These are phyloP conservation scores for Drosophila nebulosa DNA, from an alignment of 1,140 invertebrate species.

Conservation along the genomic window DNA sequence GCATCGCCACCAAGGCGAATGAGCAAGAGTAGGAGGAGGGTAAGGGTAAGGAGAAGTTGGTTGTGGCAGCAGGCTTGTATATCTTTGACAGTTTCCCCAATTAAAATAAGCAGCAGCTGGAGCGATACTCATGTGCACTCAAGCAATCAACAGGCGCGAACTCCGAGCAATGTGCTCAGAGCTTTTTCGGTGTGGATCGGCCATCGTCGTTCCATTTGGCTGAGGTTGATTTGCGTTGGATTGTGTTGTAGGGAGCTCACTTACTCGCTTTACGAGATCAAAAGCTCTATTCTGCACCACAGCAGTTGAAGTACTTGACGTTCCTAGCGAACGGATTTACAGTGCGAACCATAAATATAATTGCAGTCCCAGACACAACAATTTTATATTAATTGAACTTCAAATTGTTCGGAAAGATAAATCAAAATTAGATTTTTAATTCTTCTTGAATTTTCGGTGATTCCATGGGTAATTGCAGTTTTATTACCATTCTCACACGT, in stretches of 20 bases:
- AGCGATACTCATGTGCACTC: conserved; percentile 64
- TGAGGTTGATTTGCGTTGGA: conserved; percentile 1
- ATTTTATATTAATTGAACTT: too few relatives aligned
- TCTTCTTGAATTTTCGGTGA: too few relatives aligned
- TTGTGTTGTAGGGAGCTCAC: conserved; percentile 27
- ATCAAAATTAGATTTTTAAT: too few relatives aligned
- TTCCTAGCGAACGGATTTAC: conserved; percentile 20
- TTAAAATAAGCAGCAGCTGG: conserved; percentile 49
- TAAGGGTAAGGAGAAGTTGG: background rate
- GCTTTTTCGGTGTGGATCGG: background rate
- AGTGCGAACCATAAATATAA: conserved; percentile 1
- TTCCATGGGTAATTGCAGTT: too few relatives aligned
- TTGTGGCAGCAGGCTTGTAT: conserved; percentile 55
- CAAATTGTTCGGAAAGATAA: too few relatives aligned
- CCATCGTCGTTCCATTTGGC: background rate
- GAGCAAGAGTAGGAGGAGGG: background rate
- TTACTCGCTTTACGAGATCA: conserved; percentile 5
- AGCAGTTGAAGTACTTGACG: conserved; percentile 59
- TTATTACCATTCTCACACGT: too few relatives aligned
- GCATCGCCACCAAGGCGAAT: conserved; percentile 13
- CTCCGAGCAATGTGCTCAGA: conserved; percentile 10
- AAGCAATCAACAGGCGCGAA: conserved; percentile 70
- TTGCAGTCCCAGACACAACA: background rate
- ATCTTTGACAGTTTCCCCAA: conserved; percentile 74
- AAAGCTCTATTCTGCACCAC: conserved; percentile 22